A percentile compares a stretch with the other conserved stretches of the same genome.
Conservation (phyloP, 1,140 invertebrate species). For the Ceratina calcarata region DNA sequence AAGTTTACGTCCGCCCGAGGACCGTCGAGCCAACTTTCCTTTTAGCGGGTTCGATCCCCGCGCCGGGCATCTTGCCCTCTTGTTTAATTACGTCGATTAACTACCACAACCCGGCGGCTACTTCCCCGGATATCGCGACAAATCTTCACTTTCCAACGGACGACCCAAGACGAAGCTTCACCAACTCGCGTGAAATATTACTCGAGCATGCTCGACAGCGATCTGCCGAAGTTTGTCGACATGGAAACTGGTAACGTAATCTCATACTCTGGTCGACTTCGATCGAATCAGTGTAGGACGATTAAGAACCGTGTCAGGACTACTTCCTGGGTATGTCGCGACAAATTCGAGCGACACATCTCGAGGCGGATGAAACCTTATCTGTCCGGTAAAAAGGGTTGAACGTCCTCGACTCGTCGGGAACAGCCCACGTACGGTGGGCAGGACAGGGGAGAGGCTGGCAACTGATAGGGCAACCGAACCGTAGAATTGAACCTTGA, state of each 20-base stretch:
- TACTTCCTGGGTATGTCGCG: background rate
- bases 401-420: background rate
- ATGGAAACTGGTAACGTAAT: too few species aligned
- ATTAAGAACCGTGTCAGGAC: background rate
- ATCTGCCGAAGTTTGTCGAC: too few species aligned
- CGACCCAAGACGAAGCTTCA: too few species aligned
- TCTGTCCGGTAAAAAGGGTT: conserved; percentile 12
- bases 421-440: background rate
- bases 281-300: too few species aligned
- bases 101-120: background rate
- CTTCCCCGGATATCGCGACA: too few species aligned
- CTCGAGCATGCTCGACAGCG: too few species aligned
- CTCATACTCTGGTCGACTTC: too few species aligned
- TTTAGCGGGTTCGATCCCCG: conserved; percentile 20
- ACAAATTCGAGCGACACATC: background rate
- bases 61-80: background rate
- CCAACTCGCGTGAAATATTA: too few species aligned
- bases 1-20: conserved; percentile 17
- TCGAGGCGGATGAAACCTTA: background rate
- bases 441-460: background rate
- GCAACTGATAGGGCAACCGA: conserved; percentile 53
- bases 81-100: conserved; percentile 35
- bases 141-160: too few species aligned
- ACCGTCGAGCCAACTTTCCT: conserved; percentile 19
- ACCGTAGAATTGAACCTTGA: conserved; percentile 56